Conservation (phyloP, 1,140 invertebrate genomes). For the Eriocheir sinensis region DNA sequence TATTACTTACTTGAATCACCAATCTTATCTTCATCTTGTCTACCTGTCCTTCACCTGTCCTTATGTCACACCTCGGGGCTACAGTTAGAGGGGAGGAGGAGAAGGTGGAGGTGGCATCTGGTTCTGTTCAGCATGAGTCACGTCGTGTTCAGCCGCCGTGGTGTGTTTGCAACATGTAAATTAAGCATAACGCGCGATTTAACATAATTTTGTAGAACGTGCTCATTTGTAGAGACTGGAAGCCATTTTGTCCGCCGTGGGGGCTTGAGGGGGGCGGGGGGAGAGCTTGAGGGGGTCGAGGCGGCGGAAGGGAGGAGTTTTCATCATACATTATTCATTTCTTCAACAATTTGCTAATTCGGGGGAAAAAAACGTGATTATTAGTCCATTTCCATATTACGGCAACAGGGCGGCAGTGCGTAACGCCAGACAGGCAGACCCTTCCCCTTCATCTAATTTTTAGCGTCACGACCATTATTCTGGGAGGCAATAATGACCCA, state of each 20-base stretch:
- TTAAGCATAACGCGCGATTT: constrained; percentile 54
- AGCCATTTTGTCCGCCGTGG: not conserved
- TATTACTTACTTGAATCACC: too few species aligned
- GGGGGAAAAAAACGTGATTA: constrained; percentile 59
- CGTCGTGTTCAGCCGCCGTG: not conserved
- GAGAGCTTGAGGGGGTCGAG: not conserved
- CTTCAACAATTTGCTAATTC: constrained; percentile 66
- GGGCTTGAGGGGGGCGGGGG: not conserved
- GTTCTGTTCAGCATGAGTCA: not conserved
- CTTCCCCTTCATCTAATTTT: constrained; percentile 30
- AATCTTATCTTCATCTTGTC: too few species aligned
- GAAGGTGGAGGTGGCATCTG: not conserved
- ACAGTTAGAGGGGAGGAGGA: not conserved
- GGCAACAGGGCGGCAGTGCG: not conserved
- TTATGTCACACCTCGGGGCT: not conserved
- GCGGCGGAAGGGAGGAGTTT: constrained; percentile 52
- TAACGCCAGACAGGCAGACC: not conserved
- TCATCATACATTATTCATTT: constrained; percentile 69
- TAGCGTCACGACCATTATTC: constrained; percentile 53
- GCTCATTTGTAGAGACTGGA: constrained; percentile 40
- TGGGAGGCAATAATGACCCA: constrained; percentile 59
- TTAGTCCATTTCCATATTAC: constrained; percentile 64
- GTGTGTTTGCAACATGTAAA: constrained; percentile 54
- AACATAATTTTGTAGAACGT: constrained; percentile 51
- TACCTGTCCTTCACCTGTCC: constrained; percentile 3